Evolutionary conservation across 2,113 vertebrate species (phyloP).

Genomic region (Tylochromis polylepis): DNA sequence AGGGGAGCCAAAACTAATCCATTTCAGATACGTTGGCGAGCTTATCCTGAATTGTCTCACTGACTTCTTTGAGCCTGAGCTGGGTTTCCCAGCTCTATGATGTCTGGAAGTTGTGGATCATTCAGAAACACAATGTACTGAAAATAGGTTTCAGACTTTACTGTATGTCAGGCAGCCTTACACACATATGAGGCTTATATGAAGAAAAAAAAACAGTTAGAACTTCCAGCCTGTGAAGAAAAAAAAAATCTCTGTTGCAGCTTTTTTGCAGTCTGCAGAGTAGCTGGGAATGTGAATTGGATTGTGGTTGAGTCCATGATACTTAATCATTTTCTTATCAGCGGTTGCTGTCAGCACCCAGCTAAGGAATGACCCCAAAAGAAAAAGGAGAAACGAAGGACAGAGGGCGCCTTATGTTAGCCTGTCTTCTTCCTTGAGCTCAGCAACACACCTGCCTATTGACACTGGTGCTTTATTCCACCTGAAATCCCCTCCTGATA

Average conservation of each 20-base stretch:
- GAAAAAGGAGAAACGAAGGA: slow-evolving; percentile 58
- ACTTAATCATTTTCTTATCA: slow-evolving; percentile 68
- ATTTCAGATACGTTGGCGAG: not conserved
- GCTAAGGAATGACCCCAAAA: slow-evolving; percentile 55
- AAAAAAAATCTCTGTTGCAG: slow-evolving; percentile 8
- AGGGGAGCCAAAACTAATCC: not conserved
- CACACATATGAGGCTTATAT: not conserved
- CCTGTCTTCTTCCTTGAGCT: slow-evolving; percentile 15
- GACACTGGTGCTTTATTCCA: slow-evolving; percentile 45
- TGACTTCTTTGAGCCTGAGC: not conserved
- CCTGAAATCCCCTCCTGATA: slow-evolving; percentile 52
- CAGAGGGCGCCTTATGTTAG: slow-evolving; percentile 1
- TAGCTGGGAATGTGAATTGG: slow-evolving; percentile 25
- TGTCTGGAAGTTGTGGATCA: not conserved
- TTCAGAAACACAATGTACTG: slow-evolving; percentile 11
- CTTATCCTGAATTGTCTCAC: not conserved
- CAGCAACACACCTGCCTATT: slow-evolving; percentile 37
- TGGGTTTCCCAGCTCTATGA: not conserved
- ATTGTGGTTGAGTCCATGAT: slow-evolving; percentile 29
- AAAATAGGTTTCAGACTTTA: slow-evolving; percentile 25
- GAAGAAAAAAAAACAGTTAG: slow-evolving; percentile 27
- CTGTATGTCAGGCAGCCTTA: not conserved
- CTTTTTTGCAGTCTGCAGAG: slow-evolving; percentile 25
- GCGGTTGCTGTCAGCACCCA: slow-evolving; percentile 36
- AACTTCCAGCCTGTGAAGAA: not conserved